A percentile compares a stretch with the other conserved stretches of the same genome.
These are phyloP conservation scores for Exephanes ischioxanthus DNA, from an alignment of 2,888 invertebrate species.

Conservation along the genomic window DNA sequence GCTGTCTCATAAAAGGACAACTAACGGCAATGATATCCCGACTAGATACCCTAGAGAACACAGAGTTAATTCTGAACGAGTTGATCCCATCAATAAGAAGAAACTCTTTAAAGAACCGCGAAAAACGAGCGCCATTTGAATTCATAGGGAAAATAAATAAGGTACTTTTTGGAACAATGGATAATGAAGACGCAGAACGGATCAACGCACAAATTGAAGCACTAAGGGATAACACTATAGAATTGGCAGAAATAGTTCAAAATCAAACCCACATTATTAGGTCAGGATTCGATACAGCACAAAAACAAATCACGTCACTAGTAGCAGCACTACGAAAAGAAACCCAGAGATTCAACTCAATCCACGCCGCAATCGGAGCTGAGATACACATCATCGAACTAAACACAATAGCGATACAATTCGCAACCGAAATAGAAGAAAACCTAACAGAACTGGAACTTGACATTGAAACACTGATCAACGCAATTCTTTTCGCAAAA, in stretches of 20 bases:
- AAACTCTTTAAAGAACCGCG: not conserved
- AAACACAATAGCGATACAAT: conserved; percentile 5
- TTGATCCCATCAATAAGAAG: not conserved
- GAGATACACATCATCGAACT: not conserved
- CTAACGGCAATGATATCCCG: not conserved
- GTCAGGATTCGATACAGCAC: conserved; percentile 35
- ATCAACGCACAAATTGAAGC: conserved; percentile 44
- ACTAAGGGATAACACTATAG: conserved; percentile 12
- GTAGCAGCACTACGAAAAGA: not conserved
- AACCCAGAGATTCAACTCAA: not conserved
- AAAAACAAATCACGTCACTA: conserved; percentile 21
- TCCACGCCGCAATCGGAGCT: not conserved
- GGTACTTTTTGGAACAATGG: conserved; percentile 4
- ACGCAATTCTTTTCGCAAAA: not conserved
- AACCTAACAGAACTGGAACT: conserved; percentile 14
- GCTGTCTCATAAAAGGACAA: not conserved
- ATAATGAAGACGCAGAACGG: not conserved
- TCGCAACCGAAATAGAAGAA: not conserved
- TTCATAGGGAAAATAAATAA: conserved; percentile 2
- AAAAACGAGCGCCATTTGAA: not conserved
- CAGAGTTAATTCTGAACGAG: not conserved
- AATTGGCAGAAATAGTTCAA: conserved; percentile 31
- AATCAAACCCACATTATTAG: conserved; percentile 55
- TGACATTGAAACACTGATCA: not conserved
- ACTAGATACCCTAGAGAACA: not conserved